Percentiles rank a stretch among this genome's conserved stretches.
These are phyloP conservation scores for Taxidea taxus DNA, from an alignment of 2,113 vertebrate species.

Conservation along the genomic window DNA sequence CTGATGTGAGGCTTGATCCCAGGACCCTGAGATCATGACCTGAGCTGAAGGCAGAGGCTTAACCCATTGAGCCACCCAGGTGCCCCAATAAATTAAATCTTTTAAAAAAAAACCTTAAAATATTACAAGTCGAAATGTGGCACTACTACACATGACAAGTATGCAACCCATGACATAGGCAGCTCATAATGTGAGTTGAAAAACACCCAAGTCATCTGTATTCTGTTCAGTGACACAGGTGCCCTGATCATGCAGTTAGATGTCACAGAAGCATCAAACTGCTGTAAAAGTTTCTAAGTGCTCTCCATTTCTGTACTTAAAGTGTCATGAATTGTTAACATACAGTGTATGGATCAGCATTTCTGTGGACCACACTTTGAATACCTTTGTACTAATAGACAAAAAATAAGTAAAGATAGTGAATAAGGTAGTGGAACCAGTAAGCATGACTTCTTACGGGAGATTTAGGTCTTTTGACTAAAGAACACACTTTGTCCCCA, in stretches of 20 bases:
- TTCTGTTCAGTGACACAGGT: not conserved
- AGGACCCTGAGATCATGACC: too few species aligned
- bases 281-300: not conserved
- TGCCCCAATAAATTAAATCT: too few species aligned
- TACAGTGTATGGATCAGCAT: not conserved
- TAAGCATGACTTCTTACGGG: not conserved
- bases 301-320: constrained; percentile 6
- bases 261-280: not conserved
- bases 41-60: too few species aligned
- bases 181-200: not conserved
- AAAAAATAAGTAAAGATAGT: not conserved
- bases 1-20: too few species aligned
- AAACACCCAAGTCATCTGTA: not conserved
- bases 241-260: not conserved
- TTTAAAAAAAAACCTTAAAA: not conserved
- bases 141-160: not conserved
- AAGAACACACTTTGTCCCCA: not conserved
- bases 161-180: not conserved
- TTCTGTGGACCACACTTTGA: not conserved
- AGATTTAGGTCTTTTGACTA: not conserved
- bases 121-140: not conserved
- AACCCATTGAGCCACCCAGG: too few species aligned
- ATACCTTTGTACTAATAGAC: not conserved
- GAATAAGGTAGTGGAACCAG: not conserved
- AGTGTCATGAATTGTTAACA: not conserved